Conservation (phyloP, 2,113 vertebrate species). For the Leptodactylus fuscus region DNA sequence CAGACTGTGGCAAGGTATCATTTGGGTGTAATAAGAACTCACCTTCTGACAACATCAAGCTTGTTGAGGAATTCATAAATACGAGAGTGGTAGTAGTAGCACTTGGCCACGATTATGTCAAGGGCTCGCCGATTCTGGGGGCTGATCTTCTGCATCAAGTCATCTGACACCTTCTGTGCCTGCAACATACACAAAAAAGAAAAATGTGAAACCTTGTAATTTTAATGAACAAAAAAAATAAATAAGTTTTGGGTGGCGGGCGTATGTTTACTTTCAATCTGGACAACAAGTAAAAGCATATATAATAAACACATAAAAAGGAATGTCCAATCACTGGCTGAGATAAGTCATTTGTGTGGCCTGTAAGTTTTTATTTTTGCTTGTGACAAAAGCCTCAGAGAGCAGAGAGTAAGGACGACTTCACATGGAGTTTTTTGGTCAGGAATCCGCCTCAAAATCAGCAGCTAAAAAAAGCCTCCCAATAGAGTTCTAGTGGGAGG, state of each 20-base stretch:
- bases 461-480: too few species aligned
- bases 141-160: slow-evolving; percentile 94
- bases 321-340: too few species aligned
- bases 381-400: too few species aligned
- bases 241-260: background rate
- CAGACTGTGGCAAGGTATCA: background rate
- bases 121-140: slow-evolving; percentile 94
- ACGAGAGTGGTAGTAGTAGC: slow-evolving; percentile 95
- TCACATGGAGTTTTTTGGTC: too few species aligned
- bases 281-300: background rate
- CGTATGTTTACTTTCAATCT: background rate
- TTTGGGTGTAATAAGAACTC: background rate
- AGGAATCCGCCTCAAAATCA: too few species aligned
- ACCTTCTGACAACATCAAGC: slow-evolving; percentile 92
- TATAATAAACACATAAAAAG: too few species aligned
- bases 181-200: slow-evolving; percentile 59
- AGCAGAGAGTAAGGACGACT: too few species aligned
- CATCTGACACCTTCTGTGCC: slow-evolving; percentile 95
- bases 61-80: slow-evolving; percentile 94
- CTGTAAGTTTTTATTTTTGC: too few species aligned
- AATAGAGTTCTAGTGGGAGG: too few species aligned
- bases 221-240: background rate
- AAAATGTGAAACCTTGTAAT: background rate
- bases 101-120: slow-evolving; percentile 94
- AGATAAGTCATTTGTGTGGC: too few species aligned